Conservation (phyloP, 2,113 vertebrate species). For the Hippocampus abdominalis region DNA sequence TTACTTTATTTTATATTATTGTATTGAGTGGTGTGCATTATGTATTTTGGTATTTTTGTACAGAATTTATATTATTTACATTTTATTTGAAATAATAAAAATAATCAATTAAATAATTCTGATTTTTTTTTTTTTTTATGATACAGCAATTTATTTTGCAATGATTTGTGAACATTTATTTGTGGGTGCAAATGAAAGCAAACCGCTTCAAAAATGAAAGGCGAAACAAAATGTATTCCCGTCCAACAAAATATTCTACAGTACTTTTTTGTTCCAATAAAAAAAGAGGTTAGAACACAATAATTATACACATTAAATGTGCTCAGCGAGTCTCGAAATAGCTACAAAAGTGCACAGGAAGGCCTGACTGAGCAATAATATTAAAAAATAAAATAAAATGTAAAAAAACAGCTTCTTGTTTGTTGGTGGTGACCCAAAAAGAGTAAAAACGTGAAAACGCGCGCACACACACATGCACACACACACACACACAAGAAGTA, state of each 20-base stretch:
- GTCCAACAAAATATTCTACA: constrained; percentile 58
- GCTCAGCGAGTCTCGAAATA: constrained; percentile 32
- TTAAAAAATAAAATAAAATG: constrained; percentile 28
- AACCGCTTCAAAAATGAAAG: constrained; percentile 26
- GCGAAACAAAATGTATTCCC: constrained; percentile 59
- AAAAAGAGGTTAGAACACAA: constrained; percentile 45
- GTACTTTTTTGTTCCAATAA: constrained; percentile 39
- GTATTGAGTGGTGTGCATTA: too few relatives aligned
- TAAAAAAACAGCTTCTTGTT: constrained; percentile 33
- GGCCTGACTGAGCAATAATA: constrained; percentile 31
- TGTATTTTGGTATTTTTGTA: too few relatives aligned
- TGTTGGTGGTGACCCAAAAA: constrained; percentile 46
- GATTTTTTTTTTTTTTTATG: not conserved
- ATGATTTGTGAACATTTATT: not conserved
- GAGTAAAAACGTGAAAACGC: constrained; percentile 53
- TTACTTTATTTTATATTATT: too few relatives aligned
- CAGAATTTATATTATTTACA: not conserved
- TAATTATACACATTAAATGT: constrained; percentile 51
- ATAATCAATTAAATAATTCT: not conserved
- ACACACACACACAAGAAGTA: constrained; percentile 26
- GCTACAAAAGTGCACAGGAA: constrained; percentile 23
- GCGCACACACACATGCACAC: constrained; percentile 1
- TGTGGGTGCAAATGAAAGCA: not conserved
- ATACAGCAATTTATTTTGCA: not conserved
- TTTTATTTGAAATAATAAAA: too few relatives aligned